Evolutionary conservation across 2,113 vertebrate genomes (phyloP).

Genomic region (Paedocypris sp.): DNA sequence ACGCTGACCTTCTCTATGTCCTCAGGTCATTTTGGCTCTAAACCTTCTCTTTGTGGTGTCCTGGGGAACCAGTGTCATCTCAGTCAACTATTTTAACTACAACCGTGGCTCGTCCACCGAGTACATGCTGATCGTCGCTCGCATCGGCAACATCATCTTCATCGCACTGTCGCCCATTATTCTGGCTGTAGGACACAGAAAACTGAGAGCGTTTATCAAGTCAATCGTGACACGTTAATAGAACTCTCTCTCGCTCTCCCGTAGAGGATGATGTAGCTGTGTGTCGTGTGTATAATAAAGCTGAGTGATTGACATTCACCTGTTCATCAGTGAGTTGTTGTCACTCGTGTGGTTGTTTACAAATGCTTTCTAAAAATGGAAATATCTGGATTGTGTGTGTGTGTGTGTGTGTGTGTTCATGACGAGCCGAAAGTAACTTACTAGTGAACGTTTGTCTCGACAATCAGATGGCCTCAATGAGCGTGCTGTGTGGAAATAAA

Average conservation of each 20-base stretch:
- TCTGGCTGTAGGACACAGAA: conserved; percentile 57
- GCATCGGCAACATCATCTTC: conserved; percentile 59
- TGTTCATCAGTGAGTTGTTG: no score
- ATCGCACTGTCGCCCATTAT: conserved; percentile 60
- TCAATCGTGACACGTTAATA: conserved; percentile 34
- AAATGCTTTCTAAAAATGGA: no score
- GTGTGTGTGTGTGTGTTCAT: no score
- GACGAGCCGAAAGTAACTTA: no score
- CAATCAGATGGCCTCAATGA: no score
- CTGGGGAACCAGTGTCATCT: conserved; percentile 63
- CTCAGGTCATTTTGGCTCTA: conserved; percentile 61
- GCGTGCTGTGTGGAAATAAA: no score
- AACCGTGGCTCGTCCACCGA: conserved; percentile 38
- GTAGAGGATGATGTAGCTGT: no score
- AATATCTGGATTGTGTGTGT: no score
- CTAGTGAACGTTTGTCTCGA: no score
- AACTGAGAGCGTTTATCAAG: conserved; percentile 50
- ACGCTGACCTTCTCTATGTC: background rate
- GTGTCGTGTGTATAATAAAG: no score
- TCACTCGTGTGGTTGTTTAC: no score
- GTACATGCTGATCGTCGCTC: conserved; percentile 54
- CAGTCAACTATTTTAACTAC: conserved; percentile 67
- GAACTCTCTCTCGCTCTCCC: background rate
- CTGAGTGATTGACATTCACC: no score
- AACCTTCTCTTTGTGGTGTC: conserved; percentile 58